phyloP scores from a whole-genome alignment of 2,888 invertebrate species.

The Hydrotaea diabolus region DNA sequence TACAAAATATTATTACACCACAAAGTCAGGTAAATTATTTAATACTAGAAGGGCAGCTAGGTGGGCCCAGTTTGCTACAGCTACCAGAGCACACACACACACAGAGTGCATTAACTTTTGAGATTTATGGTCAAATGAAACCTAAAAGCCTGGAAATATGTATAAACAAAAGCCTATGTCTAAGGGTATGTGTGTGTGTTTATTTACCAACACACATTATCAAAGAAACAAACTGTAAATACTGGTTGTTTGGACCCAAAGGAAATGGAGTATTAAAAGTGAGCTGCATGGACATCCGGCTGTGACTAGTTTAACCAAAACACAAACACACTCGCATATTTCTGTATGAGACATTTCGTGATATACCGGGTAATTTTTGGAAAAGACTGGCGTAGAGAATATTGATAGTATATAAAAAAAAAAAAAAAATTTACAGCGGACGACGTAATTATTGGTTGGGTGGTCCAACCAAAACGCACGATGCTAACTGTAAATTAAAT shows the following conservation, averaged over 20 bases:
- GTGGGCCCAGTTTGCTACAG: neutral
- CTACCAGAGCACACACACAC: neutral
- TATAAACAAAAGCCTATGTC: neutral
- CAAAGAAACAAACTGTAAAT: neutral
- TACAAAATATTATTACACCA: slow-evolving; percentile 14
- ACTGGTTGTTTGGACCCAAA: slow-evolving; percentile 7
- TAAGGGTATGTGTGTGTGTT: neutral
- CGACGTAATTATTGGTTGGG: too few relatives aligned
- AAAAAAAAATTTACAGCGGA: too few relatives aligned
- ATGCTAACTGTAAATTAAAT: too few relatives aligned
- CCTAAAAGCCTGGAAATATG: slow-evolving; percentile 4
- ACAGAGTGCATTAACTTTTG: slow-evolving; percentile 19
- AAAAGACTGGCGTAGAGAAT: too few relatives aligned
- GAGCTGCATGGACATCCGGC: slow-evolving; percentile 9
- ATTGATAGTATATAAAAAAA: too few relatives aligned
- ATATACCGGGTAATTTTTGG: too few relatives aligned
- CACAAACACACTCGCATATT: neutral
- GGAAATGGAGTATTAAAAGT: neutral
- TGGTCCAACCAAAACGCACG: too few relatives aligned
- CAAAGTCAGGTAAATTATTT: slow-evolving; percentile 22
- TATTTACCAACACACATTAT: neutral
- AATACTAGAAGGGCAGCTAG: slow-evolving; percentile 12
- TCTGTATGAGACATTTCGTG: neutral
- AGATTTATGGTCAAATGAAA: slow-evolving; percentile 28
- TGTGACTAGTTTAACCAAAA: neutral